Conservation (phyloP, 1,140 invertebrate species). For the Trichonephila clavata region DNA sequence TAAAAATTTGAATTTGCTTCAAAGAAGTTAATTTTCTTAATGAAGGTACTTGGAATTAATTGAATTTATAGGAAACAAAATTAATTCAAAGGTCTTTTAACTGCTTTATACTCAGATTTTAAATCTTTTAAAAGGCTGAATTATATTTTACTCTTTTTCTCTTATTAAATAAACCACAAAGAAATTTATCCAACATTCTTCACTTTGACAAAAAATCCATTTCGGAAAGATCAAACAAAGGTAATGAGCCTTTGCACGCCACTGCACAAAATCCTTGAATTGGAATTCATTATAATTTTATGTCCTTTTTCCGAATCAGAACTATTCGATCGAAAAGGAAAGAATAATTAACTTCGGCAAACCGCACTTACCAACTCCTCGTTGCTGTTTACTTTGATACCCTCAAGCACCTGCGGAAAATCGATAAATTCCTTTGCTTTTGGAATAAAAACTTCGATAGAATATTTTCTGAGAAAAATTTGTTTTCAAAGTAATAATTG, state of each 20-base stretch:
- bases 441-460: slow-evolving; percentile 6
- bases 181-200: neutral
- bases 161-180: neutral
- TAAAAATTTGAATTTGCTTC: too few relatives aligned
- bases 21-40: too few relatives aligned
- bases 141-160: neutral
- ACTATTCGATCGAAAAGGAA: slow-evolving; percentile 25
- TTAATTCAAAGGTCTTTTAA: too few relatives aligned
- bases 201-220: neutral
- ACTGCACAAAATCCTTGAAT: neutral
- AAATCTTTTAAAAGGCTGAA: neutral
- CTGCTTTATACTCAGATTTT: neutral
- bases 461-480: slow-evolving; percentile 6
- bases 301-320: neutral
- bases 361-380: slow-evolving; percentile 35
- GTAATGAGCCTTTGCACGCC: neutral
- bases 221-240: slow-evolving; percentile 1
- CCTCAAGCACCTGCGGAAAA: slow-evolving; percentile 34
- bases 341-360: slow-evolving; percentile 49
- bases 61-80: too few relatives aligned
- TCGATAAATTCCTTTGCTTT: slow-evolving; percentile 50
- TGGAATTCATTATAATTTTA: slow-evolving; percentile 35
- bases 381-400: slow-evolving; percentile 50
- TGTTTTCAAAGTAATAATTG: slow-evolving; percentile 20
- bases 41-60: too few relatives aligned